Base-by-base conservation (phyloP, 2,888 invertebrate genomes). In the Adela reaumurella region DNA sequence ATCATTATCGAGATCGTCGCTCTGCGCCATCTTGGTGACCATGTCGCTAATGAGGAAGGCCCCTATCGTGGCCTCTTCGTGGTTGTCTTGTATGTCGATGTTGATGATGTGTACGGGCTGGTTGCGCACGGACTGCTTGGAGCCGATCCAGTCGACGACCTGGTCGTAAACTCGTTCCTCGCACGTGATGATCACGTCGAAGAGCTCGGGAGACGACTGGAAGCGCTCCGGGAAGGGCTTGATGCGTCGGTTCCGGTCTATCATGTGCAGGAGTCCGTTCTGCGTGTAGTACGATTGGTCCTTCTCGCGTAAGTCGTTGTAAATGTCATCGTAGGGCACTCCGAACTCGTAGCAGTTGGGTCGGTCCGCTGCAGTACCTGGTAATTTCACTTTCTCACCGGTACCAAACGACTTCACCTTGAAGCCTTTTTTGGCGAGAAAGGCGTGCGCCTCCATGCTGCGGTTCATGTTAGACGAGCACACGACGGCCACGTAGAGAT, bases 391-490 rank as follows among this genome's bases (percentile, higher is more conserved):
- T 74, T 93, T 92, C 63, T 94, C 94, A 8, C 94, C 94, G 24
- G 94, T 94, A 16, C 95, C 95, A 74, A 89, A 97, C 0, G 97
- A 97, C 64, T 91, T 87, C 0, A 99, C 97, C 64, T 88, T 88
- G 66, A 94, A 98, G 14, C 98, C 98, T 63, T 97, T 97, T 79
- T 99, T 99, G 49, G 94, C 92, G 46, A 99, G 78, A 71, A 97
- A 96, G 51, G 93, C 93, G 78, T 99, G 99, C 16, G 98, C 98
- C 79, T 99, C 99, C 99, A 99, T 99, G 62, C 97, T 97, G 51
- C 99, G 84, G 67, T 99, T 99, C 95, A 99, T 99, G 70, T 99
- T 99, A 63, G 97, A 97, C 8, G 98, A 98, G 78, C 99, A 99
- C 57, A 97, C 93, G 49, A 99, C 96, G 19, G 98, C 98, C 60